phyloP scores from a whole-genome alignment of 2,113 vertebrate species.

The Amblyornis subalaris region DNA sequence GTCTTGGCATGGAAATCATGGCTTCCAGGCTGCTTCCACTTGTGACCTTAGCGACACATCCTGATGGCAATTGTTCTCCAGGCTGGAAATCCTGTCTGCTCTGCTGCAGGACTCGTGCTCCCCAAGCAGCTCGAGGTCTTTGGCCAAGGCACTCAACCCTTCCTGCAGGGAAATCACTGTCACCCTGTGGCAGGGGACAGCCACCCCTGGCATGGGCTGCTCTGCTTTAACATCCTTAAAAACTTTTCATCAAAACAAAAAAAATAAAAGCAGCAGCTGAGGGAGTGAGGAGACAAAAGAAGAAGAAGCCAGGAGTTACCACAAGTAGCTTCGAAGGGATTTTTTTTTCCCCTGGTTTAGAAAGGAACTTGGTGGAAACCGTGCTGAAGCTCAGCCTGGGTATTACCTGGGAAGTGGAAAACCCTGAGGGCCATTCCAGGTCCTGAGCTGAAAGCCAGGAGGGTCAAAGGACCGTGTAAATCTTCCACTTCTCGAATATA shows the following conservation, averaged over 20 bases:
- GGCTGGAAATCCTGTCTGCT: conserved; percentile 44
- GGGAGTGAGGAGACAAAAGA: not conserved
- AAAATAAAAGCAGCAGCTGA: not conserved
- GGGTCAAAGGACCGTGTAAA: not conserved
- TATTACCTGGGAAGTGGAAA: not conserved
- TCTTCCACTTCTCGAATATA: not conserved
- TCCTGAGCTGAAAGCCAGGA: not conserved
- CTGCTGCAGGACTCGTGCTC: not conserved
- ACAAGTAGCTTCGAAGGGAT: not conserved
- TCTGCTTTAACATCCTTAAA: not conserved
- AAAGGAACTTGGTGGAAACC: not conserved
- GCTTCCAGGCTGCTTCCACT: conserved; percentile 3
- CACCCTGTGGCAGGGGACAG: not conserved
- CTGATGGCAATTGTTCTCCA: conserved; percentile 29
- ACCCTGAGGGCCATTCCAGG: not conserved
- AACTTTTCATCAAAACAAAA: not conserved
- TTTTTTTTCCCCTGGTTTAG: not conserved
- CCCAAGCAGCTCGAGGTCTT: not conserved
- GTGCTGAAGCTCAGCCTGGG: not conserved
- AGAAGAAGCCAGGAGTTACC: not conserved
- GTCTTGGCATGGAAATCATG: not conserved
- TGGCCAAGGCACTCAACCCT: not conserved
- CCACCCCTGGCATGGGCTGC: not conserved
- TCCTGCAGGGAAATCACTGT: conserved; percentile 21
- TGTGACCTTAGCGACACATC: not conserved